Conservation (phyloP, 2,113 vertebrate species). For the Salvator merianae region DNA sequence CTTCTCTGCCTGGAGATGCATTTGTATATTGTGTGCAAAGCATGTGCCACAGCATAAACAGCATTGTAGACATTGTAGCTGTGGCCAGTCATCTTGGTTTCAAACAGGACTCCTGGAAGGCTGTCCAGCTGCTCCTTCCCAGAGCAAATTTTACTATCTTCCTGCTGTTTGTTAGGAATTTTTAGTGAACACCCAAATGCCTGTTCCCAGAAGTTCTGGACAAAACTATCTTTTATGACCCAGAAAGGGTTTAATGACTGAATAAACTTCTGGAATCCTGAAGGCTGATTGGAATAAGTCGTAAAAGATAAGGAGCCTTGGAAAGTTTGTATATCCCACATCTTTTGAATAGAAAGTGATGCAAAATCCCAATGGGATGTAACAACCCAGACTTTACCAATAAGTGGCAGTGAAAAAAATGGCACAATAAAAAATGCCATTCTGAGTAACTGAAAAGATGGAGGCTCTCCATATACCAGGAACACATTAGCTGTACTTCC, state of each 20-base stretch:
- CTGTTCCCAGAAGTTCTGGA: not conserved
- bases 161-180: not conserved
- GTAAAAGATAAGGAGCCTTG: slow-evolving; percentile 11
- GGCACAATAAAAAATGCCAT: not conserved
- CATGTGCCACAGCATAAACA: not conserved
- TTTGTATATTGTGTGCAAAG: not conserved
- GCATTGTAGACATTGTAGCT: not conserved
- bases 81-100: not conserved
- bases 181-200: not conserved
- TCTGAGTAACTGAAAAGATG: not conserved
- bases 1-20: not conserved
- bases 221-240: not conserved
- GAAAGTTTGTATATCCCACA: not conserved
- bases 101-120: not conserved
- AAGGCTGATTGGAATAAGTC: not conserved
- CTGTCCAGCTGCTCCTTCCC: not conserved
- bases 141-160: not conserved
- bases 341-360: accelerated
- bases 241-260: not conserved
- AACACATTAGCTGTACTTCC: not conserved
- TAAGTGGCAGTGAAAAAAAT: not conserved
- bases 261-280: not conserved
- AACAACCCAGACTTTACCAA: not conserved
- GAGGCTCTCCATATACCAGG: not conserved
- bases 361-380: not conserved